phyloP scores from a whole-genome alignment of 2,888 invertebrate genomes.

The Mesochorus sp. region DNA sequence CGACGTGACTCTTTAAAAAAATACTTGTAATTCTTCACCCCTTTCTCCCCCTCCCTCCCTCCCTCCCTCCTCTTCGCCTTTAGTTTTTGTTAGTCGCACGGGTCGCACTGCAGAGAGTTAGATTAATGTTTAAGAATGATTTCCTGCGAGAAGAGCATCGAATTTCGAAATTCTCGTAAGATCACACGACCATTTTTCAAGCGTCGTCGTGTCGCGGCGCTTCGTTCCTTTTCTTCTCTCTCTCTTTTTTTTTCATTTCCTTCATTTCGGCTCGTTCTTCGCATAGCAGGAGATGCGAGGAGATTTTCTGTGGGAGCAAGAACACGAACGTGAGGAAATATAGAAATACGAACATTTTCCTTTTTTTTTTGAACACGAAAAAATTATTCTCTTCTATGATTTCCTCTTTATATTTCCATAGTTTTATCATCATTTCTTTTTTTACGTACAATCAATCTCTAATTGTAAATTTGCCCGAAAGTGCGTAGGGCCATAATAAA shows the following conservation, averaged over 20 bases:
- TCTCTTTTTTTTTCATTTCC: not conserved
- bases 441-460: too few species aligned
- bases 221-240: conserved; percentile 16
- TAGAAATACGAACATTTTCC: too few species aligned
- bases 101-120: conserved; percentile 31
- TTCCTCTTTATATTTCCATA: too few species aligned
- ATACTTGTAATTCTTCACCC: conserved; percentile 9
- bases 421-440: too few species aligned
- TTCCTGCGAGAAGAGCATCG: conserved; percentile 43
- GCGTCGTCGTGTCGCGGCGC: conserved; percentile 28
- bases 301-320: conserved; percentile 28
- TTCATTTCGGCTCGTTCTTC: not conserved
- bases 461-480: too few species aligned
- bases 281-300: conserved; percentile 10
- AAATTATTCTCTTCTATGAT: too few species aligned
- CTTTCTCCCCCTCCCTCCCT: too few species aligned
- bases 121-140: conserved; percentile 45
- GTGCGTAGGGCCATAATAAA: too few species aligned
- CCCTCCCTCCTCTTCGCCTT: too few species aligned
- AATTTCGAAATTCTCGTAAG: conserved; percentile 52
- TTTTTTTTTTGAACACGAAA: not conserved
- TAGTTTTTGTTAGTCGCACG: too few species aligned
- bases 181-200: conserved; percentile 48
- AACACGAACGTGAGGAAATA: conserved; percentile 38
- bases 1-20: not conserved